Evolutionary conservation across 2,113 vertebrate genomes (phyloP), one percentile per base, ranked within the genome.

Genomic region (Oncorhynchus mykiss): DNA sequence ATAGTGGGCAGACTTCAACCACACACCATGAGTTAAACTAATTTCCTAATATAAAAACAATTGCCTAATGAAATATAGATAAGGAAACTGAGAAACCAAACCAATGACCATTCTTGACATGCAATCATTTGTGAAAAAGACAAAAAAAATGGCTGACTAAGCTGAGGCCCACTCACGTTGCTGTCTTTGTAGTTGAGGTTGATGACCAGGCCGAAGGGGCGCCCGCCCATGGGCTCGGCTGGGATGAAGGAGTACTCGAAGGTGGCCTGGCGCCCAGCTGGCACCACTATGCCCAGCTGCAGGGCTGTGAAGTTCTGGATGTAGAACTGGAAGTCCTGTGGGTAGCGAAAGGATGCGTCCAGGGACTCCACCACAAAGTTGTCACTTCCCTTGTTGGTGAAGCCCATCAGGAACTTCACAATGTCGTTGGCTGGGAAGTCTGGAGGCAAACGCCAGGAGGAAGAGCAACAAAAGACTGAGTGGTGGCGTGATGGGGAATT

Each of bases 261-360:
- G 0, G 97, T 97, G 54, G 98, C 98, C 91, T 99, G 97, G 78
- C 92, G 93, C 86, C 95, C 92, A 0, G 96, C 93, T 2, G 95
- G 96, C 54, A 99, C 95, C 12, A 94, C 85, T 0, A 88, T 97
- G 73, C 96, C 95, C 65, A 99, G 91, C 88, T 96, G 94, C 5
- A 99, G 95, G 18, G 98, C 97, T 0, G 98, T 98, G 94, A 99
- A 99, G 91, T 99, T 99, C 94, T 99, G 98, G 88, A 99, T 99
- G 75, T 96, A 99, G 86, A 99, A 99, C 92, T 99, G 98, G 78
- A 97, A 99, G 88, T 99, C 98, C 85, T 92, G 98, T 27, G 98
- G 98, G 75, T 99, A 99, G 51, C 98, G 95, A 91, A 99, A 99
- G 0, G 98, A 99, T 14, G 98, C 98, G 64, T 99, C 98, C 0